phyloP scores from a whole-genome alignment of 2,797 vertebrate species.

The Tamandua tetradactyla region DNA sequence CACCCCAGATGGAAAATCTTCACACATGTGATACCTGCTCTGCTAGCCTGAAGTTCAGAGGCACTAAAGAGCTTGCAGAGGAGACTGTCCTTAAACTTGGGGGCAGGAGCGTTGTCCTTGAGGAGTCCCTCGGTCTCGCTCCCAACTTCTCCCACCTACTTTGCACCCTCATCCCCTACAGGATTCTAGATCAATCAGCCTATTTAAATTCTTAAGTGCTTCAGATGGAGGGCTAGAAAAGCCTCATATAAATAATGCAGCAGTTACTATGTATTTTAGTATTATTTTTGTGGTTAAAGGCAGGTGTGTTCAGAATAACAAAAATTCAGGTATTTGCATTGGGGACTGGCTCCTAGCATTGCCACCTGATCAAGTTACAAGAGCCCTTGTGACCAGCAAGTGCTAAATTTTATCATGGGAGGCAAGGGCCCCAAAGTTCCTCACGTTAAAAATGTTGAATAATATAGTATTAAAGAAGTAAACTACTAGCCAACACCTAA shows the following conservation, averaged over 20 bases:
- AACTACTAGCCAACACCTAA: not conserved
- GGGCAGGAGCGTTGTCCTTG: not conserved
- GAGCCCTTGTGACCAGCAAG: not conserved
- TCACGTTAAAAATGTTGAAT: not conserved
- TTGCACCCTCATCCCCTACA: too few species aligned
- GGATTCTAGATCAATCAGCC: not conserved
- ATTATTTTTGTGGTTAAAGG: not conserved
- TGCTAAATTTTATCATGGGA: slow-evolving; percentile 24
- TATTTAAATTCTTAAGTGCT: not conserved
- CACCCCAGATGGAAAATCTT: not conserved
- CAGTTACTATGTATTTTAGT: not conserved
- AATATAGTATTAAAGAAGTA: not conserved
- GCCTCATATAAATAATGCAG: not conserved
- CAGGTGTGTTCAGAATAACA: not conserved
- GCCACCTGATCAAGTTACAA: not conserved
- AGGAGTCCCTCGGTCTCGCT: not conserved
- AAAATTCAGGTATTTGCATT: not conserved
- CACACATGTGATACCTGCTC: not conserved
- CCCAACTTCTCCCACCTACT: not conserved
- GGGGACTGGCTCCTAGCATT: not conserved
- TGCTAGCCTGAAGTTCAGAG: not conserved
- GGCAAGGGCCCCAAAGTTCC: slow-evolving; percentile 14
- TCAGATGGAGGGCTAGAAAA: not conserved
- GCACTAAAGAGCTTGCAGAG: not conserved
- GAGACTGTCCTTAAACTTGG: not conserved